Base-by-base conservation (phyloP, 2,113 vertebrate genomes). In the Tenebrosternarchus preto region DNA sequence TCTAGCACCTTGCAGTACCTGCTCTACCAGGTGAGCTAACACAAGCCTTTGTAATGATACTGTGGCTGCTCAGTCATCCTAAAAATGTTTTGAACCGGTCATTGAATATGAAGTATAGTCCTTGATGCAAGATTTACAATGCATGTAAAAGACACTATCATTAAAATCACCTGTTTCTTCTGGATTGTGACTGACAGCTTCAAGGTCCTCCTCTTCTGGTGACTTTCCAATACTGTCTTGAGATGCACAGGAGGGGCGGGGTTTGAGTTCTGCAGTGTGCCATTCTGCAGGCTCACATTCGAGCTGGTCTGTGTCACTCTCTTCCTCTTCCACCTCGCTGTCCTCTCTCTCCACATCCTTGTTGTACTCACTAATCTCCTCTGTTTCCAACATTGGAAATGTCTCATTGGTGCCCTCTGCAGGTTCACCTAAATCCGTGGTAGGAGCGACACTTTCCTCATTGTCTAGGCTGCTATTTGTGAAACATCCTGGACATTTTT, bases 141-240 rank as follows among this genome's bases (percentile, higher is more conserved):
- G 19, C n/a, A 8, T 1, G 33, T 4, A 39, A 7, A 12, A 6
- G 19, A 22, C 1, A 19, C 29, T 8, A 19, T n/a, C 29, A 20
- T 71, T 24, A 64, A 36, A 4, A 25, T 73, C 57, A 80, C 79
- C 71, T 74, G 16, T 29, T 57, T 50, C 70, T 22, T 73, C 17
- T 0, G 7, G n/a, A 17, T 9, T 20, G 57, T 75, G 27, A 29
- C 24, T 43, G 33, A 43, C 78, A 67, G 43, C 0, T 74, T 20
- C 73, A 76, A 27, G 53, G 20, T n/a, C 73, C 64, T 57, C 72
- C 73, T 57, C 60, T 67, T 33, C 43, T 50, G 43, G 43, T 50
- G 43, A 50, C 15, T 9, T 50, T 50, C 11, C 61, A 56, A 17
- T 29, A n/a, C 29, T 43, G 5, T 81, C 36, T 15, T 50, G 11